These are phyloP conservation scores for Rousettus leschenaultii DNA, from an alignment of 2,113 vertebrate genomes.

Conservation along the genomic window DNA sequence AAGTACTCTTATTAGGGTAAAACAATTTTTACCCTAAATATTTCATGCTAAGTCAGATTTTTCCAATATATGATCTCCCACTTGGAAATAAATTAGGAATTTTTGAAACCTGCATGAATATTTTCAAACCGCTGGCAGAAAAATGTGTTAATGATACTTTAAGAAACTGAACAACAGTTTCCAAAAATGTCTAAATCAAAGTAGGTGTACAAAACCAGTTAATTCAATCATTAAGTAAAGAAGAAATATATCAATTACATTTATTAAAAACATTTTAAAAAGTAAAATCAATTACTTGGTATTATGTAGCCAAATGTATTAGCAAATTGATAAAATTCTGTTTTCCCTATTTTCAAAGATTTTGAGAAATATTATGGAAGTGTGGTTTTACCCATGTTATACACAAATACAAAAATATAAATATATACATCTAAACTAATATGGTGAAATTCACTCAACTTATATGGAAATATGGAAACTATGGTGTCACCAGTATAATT, in stretches of 20 bases:
- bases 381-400: background rate
- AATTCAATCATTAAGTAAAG: background rate
- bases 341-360: background rate
- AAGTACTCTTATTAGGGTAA: background rate
- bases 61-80: slow-evolving; percentile 28
- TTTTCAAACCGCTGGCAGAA: slow-evolving; percentile 4
- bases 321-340: background rate
- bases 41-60: background rate
- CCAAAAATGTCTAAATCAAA: background rate
- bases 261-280: background rate
- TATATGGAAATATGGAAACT: background rate
- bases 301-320: background rate
- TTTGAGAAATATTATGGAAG: background rate
- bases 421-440: background rate
- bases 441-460: background rate
- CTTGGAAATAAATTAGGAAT: slow-evolving; percentile 41
- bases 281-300: background rate
- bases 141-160: background rate
- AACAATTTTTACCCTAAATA: slow-evolving; percentile 43
- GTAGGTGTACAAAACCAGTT: background rate
- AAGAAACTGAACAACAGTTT: background rate
- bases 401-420: background rate
- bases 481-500: background rate
- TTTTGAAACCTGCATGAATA: slow-evolving; percentile 21
- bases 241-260: background rate